A percentile compares a stretch with the other conserved stretches of the same genome.
Conservation (phyloP, 2,888 invertebrate species). For the Epinotia nisella region DNA sequence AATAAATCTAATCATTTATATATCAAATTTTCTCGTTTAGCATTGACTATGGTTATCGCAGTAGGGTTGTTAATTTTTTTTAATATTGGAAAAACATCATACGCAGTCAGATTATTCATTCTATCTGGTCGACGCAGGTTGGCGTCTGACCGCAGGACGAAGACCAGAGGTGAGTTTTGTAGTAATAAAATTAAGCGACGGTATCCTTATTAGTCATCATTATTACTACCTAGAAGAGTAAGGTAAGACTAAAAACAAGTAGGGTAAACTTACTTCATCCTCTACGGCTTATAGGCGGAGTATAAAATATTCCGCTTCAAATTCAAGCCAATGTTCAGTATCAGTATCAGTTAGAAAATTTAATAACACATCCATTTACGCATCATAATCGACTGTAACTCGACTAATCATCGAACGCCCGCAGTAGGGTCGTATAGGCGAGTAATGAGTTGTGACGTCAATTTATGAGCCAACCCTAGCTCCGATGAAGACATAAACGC, state of each 20-base stretch:
- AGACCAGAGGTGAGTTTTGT: background rate
- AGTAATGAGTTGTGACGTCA: conserved; percentile 46
- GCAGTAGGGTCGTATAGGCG: conserved; percentile 28
- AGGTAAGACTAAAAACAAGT: no score
- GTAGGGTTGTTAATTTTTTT: background rate
- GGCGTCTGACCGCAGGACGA: background rate
- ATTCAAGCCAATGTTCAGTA: background rate
- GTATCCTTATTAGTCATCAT: no score
- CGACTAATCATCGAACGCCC: conserved; percentile 37
- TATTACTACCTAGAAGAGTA: no score
- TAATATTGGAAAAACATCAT: no score
- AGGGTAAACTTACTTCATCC: no score
- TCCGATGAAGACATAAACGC: conserved; percentile 66
- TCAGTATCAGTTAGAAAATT: background rate
- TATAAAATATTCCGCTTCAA: background rate
- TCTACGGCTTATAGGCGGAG: background rate
- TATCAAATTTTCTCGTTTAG: background rate
- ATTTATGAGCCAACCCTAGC: conserved; percentile 47
- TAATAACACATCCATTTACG: conserved; percentile 29
- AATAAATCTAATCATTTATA: background rate
- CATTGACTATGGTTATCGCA: background rate
- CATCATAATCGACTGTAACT: conserved; percentile 29
- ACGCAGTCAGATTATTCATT: no score
- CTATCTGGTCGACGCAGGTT: background rate
- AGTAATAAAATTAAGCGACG: no score